A percentile compares a stretch with the other conserved stretches of the same genome.
Conservation (phyloP, 2,888 invertebrate genomes). For the Netelia virgata region DNA sequence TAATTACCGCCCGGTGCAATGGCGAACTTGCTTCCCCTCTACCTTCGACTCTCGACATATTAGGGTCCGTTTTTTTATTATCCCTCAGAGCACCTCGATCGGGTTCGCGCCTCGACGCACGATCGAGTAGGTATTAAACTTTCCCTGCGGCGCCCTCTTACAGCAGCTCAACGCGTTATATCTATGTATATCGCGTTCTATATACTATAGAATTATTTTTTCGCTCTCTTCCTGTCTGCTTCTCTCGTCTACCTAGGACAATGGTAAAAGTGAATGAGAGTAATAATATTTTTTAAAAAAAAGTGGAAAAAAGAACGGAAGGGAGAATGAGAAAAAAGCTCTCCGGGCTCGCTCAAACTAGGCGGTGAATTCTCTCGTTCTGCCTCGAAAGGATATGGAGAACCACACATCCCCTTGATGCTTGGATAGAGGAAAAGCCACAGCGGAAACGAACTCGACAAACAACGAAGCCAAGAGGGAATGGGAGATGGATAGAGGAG, state of each 20-base stretch:
- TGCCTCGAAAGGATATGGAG: conserved; percentile 27
- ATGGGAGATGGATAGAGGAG: conserved; percentile 13
- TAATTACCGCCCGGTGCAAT: conserved; percentile 61
- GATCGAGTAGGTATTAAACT: conserved; percentile 57
- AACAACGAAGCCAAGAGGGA: conserved; percentile 29
- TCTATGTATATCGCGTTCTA: background rate
- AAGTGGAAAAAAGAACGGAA: background rate
- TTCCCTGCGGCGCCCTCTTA: conserved; percentile 6
- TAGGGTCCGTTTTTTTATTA: conserved; percentile 38
- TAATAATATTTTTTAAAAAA: conserved; percentile 49
- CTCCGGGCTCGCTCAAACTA: conserved; percentile 9
- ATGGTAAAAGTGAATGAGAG: conserved; percentile 54
- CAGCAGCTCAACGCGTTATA: background rate
- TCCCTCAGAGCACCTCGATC: conserved; percentile 11
- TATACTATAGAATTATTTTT: background rate
- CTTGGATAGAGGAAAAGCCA: conserved; percentile 40
- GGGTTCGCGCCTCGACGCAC: conserved; percentile 29
- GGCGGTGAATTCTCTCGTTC: conserved; percentile 27
- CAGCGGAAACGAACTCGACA: conserved; percentile 29
- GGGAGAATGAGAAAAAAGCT: background rate
- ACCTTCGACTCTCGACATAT: conserved; percentile 43
- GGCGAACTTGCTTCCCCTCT: conserved; percentile 16
- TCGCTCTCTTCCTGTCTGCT: background rate
- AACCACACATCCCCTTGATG: background rate
- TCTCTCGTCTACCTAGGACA: conserved; percentile 35